A percentile compares a stretch with the other conserved stretches of the same genome.
These are phyloP conservation scores for Ostrea denselamellosa DNA, from an alignment of 1,140 invertebrate genomes.

Conservation along the genomic window DNA sequence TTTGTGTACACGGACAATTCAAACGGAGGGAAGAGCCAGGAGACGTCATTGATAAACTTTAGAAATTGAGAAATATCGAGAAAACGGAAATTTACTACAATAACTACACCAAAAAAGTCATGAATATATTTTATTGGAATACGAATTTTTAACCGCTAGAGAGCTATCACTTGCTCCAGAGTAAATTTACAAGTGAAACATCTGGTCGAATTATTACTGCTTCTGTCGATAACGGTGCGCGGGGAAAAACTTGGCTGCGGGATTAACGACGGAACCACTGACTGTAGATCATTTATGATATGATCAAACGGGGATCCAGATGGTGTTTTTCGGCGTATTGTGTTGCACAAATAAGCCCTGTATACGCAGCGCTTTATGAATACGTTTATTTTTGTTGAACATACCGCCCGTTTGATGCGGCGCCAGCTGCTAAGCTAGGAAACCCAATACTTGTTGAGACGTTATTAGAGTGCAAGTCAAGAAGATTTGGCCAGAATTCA, in stretches of 20 bases:
- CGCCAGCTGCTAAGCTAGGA: constrained; percentile 41
- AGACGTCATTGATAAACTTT: constrained; percentile 72
- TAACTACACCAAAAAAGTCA: no score
- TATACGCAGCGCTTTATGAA: constrained; percentile 39
- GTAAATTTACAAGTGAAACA: constrained; percentile 44
- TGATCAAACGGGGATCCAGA: constrained; percentile 51
- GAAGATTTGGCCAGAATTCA: constrained; percentile 4
- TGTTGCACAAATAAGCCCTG: constrained; percentile 42
- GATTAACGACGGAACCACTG: constrained; percentile 49
- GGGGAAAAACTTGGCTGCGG: background rate
- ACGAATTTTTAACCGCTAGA: background rate
- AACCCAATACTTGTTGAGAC: constrained; percentile 27
- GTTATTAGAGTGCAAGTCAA: constrained; percentile 15
- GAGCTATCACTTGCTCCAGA: background rate
- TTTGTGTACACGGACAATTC: constrained; percentile 91
- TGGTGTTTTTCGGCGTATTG: constrained; percentile 44
- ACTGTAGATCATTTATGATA: constrained; percentile 50
- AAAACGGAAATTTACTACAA: background rate
- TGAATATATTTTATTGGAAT: background rate
- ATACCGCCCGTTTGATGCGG: constrained; percentile 41
- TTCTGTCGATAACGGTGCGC: constrained; percentile 36
- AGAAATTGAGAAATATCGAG: background rate
- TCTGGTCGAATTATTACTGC: constrained; percentile 41
- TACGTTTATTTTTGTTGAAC: constrained; percentile 48
- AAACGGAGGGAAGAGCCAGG: constrained; percentile 92